Percentiles rank a stretch among this genome's conserved stretches.
Conservation (phyloP, 2,113 vertebrate genomes). For the Sapayoa aenigma region DNA sequence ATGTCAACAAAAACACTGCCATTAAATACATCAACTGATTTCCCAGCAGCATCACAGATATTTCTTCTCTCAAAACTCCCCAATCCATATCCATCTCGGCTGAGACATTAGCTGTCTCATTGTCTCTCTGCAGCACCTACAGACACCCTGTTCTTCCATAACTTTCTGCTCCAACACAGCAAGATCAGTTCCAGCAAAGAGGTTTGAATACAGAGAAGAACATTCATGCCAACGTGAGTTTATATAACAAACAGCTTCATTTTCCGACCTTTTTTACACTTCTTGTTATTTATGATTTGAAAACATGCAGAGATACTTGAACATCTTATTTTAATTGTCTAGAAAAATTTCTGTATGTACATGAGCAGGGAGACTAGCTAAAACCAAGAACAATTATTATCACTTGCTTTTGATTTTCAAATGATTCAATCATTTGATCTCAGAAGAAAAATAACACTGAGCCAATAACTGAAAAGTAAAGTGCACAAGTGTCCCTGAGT, state of each 20-base stretch:
- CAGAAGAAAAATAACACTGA: background rate
- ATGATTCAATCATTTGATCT: background rate
- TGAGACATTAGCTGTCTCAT: background rate
- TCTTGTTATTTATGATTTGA: background rate
- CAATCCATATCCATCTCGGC: background rate
- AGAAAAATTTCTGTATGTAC: background rate
- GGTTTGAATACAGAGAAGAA: background rate
- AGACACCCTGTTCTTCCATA: background rate
- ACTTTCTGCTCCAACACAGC: background rate
- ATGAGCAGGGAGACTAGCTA: background rate
- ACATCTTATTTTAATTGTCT: background rate
- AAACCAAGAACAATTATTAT: background rate
- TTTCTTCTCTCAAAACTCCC: background rate
- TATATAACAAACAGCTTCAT: background rate
- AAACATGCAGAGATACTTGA: background rate
- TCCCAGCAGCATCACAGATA: background rate
- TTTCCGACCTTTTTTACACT: background rate
- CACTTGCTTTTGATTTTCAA: background rate
- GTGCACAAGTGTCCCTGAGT: background rate
- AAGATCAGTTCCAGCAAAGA: background rate
- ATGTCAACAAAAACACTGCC: background rate
- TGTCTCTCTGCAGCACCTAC: background rate
- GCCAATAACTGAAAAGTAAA: background rate
- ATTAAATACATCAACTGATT: background rate
- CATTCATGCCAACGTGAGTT: accelerated